Conservation (phyloP, 2,888 invertebrate species). For the Sesamia inferens region DNA sequence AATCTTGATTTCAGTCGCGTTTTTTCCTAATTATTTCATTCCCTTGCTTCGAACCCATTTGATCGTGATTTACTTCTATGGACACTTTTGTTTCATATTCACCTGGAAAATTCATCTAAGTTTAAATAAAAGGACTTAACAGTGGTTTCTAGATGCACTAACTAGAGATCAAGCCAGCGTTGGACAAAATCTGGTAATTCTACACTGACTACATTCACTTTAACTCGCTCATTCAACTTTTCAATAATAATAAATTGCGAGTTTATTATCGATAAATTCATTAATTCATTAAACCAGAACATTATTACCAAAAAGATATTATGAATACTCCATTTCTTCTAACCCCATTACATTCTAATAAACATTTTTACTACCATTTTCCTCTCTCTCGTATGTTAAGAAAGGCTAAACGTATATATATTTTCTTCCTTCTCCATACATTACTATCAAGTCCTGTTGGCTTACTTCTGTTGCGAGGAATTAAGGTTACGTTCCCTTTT, state of each 20-base stretch:
- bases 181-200: not conserved
- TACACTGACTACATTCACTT: not conserved
- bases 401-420: constrained; percentile 54
- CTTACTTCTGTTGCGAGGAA: constrained; percentile 74
- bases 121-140: not conserved
- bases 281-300: constrained; percentile 17
- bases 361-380: constrained; percentile 53
- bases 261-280: not conserved
- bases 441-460: constrained; percentile 66
- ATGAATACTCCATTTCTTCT: constrained; percentile 39
- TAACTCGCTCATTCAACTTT: not conserved
- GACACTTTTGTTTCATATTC: not conserved
- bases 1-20: constrained; percentile 37
- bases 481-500: constrained; percentile 74
- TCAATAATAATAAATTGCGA: not conserved
- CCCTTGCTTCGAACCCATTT: constrained; percentile 23
- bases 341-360: constrained; percentile 41
- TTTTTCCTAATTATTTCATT: constrained; percentile 52
- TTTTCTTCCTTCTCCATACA: constrained; percentile 67
- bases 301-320: constrained; percentile 20
- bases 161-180: not conserved
- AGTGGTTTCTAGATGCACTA: not conserved
- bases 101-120: not conserved
- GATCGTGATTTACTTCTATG: constrained; percentile 11
- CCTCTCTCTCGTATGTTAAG: constrained; percentile 41